These are phyloP conservation scores for Ips nitidus DNA, from an alignment of 1,140 invertebrate species.

Conservation along the genomic window DNA sequence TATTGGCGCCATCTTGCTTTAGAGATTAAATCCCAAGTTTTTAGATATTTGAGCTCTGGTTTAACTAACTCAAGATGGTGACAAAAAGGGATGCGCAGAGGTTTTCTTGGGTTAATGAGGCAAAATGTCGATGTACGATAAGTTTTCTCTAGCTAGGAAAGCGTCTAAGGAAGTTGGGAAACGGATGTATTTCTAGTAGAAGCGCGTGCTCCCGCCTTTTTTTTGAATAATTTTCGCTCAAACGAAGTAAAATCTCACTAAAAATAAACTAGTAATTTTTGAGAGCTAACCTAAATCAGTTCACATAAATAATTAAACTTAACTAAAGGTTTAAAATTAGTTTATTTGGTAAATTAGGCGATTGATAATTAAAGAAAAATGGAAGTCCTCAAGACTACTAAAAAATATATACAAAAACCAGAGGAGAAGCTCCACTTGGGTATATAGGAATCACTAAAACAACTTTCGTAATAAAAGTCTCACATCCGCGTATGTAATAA, in stretches of 20 bases:
- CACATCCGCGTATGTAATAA: slow-evolving; percentile 39
- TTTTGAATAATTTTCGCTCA: slow-evolving; percentile 28
- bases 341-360: slow-evolving; percentile 29
- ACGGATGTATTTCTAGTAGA: slow-evolving; percentile 36
- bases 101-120: background rate
- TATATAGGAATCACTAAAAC: slow-evolving; percentile 45
- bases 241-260: slow-evolving; percentile 6
- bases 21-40: background rate
- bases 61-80: background rate
- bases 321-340: slow-evolving; percentile 17
- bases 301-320: slow-evolving; percentile 15
- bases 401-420: slow-evolving; percentile 32
- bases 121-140: slow-evolving; percentile 42
- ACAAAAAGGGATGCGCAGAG: background rate
- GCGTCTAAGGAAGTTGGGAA: slow-evolving; percentile 37
- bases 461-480: slow-evolving; percentile 27
- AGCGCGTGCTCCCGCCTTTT: slow-evolving; percentile 36
- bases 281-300: slow-evolving; percentile 11
- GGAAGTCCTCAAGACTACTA: slow-evolving; percentile 36
- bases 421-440: background rate
- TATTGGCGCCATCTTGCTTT: background rate
- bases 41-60: background rate
- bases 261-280: background rate
- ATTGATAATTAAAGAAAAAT: slow-evolving; percentile 20
- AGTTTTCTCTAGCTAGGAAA: slow-evolving; percentile 41